Percentiles rank a stretch among this genome's conserved stretches.
Evolutionary conservation across 2,797 vertebrate genomes (phyloP).

Genomic region (Fratercula arctica): DNA sequence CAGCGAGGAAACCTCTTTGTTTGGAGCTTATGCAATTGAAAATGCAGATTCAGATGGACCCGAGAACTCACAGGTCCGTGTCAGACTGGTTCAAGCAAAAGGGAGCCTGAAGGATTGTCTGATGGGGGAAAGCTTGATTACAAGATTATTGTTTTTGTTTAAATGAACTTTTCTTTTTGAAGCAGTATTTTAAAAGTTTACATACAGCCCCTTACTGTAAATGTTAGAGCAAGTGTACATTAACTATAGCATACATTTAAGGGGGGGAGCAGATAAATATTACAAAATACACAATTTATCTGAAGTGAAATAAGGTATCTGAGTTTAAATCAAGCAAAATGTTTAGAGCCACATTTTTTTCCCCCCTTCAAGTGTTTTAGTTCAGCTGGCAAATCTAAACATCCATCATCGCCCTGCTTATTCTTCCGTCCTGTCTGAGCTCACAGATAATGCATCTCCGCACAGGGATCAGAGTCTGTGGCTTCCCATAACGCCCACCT

Average conservation of each 20-base stretch:
- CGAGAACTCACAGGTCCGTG: not conserved
- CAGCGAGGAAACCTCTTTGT: not conserved
- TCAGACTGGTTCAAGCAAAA: not conserved
- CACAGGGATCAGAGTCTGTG: not conserved
- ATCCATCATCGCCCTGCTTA: not conserved
- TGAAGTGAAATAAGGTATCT: slow-evolving; percentile 23
- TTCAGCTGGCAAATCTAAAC: slow-evolving; percentile 24
- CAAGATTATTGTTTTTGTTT: not conserved
- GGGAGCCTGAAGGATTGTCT: not conserved
- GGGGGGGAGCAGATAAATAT: not conserved
- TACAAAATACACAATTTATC: not conserved
- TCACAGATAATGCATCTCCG: not conserved
- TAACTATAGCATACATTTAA: not conserved
- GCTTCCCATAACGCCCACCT: slow-evolving; percentile 2
- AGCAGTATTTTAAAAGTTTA: not conserved
- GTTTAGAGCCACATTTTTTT: not conserved
- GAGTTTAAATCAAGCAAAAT: not conserved
- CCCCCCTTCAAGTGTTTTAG: not conserved
- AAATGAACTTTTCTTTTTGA: not conserved
- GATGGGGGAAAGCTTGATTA: not conserved
- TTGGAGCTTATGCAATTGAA: not conserved
- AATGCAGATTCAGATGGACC: not conserved
- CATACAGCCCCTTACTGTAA: not conserved
- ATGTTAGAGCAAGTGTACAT: not conserved
- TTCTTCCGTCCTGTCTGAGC: not conserved